Base-by-base conservation (phyloP, 1,140 invertebrate genomes). In the Ips typographus region DNA sequence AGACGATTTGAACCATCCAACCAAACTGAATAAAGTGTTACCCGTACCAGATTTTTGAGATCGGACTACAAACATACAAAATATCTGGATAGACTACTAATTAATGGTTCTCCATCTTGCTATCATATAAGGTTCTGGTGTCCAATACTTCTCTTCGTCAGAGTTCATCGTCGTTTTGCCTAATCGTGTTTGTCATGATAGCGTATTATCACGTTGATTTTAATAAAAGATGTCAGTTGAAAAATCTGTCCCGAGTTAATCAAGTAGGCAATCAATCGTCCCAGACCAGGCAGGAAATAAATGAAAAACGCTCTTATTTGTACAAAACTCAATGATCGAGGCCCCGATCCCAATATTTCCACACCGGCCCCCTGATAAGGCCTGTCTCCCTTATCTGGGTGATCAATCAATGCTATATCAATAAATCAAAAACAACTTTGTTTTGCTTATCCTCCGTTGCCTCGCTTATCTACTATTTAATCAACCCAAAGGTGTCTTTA, bases 351-450 rank as follows among this genome's bases (percentile, higher is more conserved):
- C 60, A 36, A 49, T 49, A 62, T 49, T 62, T 49, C 44, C 36
- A 49, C 41, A 60, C 40, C 3, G 22, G 5, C n/a, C 4, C n/a
- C n/a, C 41, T 62, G 60, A 62, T 62, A 62, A 62, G 39, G 60
- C 60, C 60, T 62, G 60, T 62, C 60, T 49, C 8, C 43, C 42
- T 62, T 62, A 62, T 62, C 60, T 4, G 5, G 60, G 60, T 62
- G 60, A 62, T 62, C 60, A 62, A 62, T 62, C 60, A 62, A n/a
- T 49, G 60, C 40, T 62, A 49, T 49, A 49, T 49, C 60, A 62
- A 62, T 62, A 62, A 62, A 62, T 62, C 60, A 62, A 62, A 62
- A 47, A 56, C 44, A 62, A 62, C 60, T 62, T 62, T 49, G 60
- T 49, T 62, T 62, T 37, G 60, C 43, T 44, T 47, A 22, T 22